phyloP scores from a whole-genome alignment of 2,888 invertebrate species.

The Lomographa bimaculata region DNA sequence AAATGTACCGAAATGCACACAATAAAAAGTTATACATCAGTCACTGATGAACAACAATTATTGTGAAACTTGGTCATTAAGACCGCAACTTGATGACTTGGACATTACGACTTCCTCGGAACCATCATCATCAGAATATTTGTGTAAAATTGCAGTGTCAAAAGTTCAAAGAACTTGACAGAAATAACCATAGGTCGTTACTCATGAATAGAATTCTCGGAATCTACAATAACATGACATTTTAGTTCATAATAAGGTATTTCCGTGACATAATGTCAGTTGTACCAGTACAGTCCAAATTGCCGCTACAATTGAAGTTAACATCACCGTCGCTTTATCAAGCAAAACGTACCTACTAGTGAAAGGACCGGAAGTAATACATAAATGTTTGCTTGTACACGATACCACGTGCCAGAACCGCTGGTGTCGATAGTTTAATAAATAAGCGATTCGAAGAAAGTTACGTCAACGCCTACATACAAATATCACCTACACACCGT shows the following conservation, averaged over 20 bases:
- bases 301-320: constrained; percentile 22
- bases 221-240: constrained; percentile 30
- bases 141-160: constrained; percentile 10
- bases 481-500: constrained; percentile 29
- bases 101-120: constrained; percentile 5
- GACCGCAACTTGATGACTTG: constrained; percentile 5
- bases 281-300: constrained; percentile 24
- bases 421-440: constrained; percentile 17
- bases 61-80: constrained; percentile 4
- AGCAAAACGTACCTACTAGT: constrained; percentile 39
- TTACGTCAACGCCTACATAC: constrained; percentile 30
- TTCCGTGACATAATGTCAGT: constrained; percentile 32
- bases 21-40: too few species aligned
- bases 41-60: too few species aligned
- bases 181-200: constrained; percentile 12
- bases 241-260: constrained; percentile 32
- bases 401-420: constrained; percentile 34
- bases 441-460: constrained; percentile 32
- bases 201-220: constrained; percentile 23
- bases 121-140: too few species aligned
- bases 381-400: constrained; percentile 39
- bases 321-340: constrained; percentile 32
- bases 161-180: constrained; percentile 16
- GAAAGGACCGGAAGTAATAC: constrained; percentile 55
- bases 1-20: constrained; percentile 10